A percentile compares a stretch with the other conserved stretches of the same genome.
phyloP scores from a whole-genome alignment of 2,888 invertebrate species.

The Glaucopsyche alexis region DNA sequence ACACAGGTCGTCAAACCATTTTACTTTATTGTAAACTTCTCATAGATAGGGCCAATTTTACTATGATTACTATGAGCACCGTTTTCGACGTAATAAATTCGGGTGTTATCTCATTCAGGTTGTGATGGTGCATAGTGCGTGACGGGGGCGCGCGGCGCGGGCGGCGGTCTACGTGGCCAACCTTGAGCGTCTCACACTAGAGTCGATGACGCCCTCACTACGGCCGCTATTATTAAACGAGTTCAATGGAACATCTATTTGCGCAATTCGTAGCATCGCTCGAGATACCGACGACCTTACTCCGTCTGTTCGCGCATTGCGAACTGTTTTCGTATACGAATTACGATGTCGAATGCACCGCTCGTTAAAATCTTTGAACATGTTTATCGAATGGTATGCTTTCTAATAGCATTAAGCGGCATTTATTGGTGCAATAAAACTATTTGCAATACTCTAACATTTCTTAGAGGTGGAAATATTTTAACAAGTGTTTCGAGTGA shows the following conservation, averaged over 20 bases:
- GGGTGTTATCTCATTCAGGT: conserved; percentile 48
- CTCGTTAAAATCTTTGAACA: no score
- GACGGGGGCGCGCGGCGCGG: conserved; percentile 41
- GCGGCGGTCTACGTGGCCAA: conserved; percentile 47
- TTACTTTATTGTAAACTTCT: no score
- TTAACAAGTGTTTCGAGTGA: background rate
- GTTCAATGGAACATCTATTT: conserved; percentile 80
- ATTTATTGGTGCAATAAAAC: background rate
- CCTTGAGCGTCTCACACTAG: conserved; percentile 61
- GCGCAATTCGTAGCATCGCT: conserved; percentile 75
- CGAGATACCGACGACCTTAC: conserved; percentile 72
- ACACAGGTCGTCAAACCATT: no score
- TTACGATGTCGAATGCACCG: background rate
- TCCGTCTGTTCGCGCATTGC: conserved; percentile 49
- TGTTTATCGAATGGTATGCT: no score
- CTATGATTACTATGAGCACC: conserved; percentile 13
- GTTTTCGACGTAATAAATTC: conserved; percentile 8
- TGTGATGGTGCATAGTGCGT: conserved; percentile 51
- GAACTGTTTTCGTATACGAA: conserved; percentile 34
- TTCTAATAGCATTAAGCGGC: background rate
- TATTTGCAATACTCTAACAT: background rate
- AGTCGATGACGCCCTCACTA: conserved; percentile 67
- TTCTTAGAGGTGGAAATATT: background rate
- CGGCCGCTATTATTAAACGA: conserved; percentile 77
- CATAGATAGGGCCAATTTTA: background rate